Conservation (phyloP, 2,113 vertebrate genomes). For the Solenodon paradoxus region DNA sequence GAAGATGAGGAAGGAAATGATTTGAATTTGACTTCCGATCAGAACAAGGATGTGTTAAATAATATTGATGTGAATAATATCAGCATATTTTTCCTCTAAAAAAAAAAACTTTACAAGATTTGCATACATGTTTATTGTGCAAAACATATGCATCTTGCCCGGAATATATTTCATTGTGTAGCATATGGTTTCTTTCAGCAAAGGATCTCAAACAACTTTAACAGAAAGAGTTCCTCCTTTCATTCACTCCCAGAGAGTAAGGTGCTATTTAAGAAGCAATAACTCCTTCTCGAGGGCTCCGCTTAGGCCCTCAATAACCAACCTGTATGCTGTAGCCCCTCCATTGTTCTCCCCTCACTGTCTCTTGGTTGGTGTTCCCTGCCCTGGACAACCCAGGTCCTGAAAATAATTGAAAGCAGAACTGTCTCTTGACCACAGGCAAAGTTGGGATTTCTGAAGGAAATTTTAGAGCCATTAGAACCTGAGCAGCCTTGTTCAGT, state of each 20-base stretch:
- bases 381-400: neutral
- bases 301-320: constrained; percentile 30
- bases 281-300: constrained; percentile 30
- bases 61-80: constrained; percentile 44
- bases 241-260: constrained; percentile 50
- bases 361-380: neutral
- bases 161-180: constrained; percentile 74
- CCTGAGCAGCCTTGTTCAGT: neutral
- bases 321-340: neutral
- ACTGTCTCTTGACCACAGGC: neutral
- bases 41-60: neutral
- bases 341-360: neutral
- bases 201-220: constrained; percentile 70
- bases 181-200: constrained; percentile 77
- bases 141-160: constrained; percentile 71
- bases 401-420: neutral
- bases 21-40: neutral
- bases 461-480: neutral
- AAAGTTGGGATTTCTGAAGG: neutral
- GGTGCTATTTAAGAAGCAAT: constrained; percentile 60
- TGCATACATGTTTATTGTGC: constrained; percentile 74
- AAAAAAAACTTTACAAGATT: constrained; percentile 57
- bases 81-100: constrained; percentile 45
- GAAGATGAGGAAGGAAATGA: neutral
- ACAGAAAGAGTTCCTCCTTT: constrained; percentile 63